Evolutionary conservation across 2,797 vertebrate genomes (phyloP), one percentile per base, ranked within the genome.

Genomic region (Rhinoraja longicauda): DNA sequence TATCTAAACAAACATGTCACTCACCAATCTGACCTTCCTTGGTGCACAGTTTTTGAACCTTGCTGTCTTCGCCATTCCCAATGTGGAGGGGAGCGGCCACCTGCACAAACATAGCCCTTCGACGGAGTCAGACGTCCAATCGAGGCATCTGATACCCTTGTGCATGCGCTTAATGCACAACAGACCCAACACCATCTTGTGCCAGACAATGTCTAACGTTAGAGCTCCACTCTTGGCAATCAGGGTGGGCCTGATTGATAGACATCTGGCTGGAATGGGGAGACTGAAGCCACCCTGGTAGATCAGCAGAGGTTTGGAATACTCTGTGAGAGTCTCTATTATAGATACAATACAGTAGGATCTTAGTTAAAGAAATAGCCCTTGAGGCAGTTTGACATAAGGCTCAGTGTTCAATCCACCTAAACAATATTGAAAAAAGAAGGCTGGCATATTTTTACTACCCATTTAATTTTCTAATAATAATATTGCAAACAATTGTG

Each of bases 131-230:
- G 90, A 53, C 70, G 6, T 92, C 90, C 70, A 53, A 9, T 73
- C 29, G 26, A 92, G 90, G 90, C 90, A 92, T 92, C 90, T 75
- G 90, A 92, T 92, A 92, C 90, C 70, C 90, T 92, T 92, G 90
- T 92, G 90, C 90, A 73, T 53, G 67, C 6, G 32, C 70, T 57
- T 92, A 92, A 92, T 92, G 70, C 70, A 92, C 70, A 92, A 92
- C 90, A 92, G 90, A 92, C 90, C 90, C 13, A 13, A 73, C 90
- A 92, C 90, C 90, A 92, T 75, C 70, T 92, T 92, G 70, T 75
- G 67, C 90, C 70, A 92, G 70, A 45, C 90, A 92, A 73, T 10
- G 70, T 92, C 90, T 73, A 75, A 73, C 73, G 67, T 17, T 24
- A 32, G 59, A 88, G 59, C 84, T 88, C 67, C n/a, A 62, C 59